Conservation (phyloP, 2,797 vertebrate genomes). For the Buphagus erythrorhynchus region DNA sequence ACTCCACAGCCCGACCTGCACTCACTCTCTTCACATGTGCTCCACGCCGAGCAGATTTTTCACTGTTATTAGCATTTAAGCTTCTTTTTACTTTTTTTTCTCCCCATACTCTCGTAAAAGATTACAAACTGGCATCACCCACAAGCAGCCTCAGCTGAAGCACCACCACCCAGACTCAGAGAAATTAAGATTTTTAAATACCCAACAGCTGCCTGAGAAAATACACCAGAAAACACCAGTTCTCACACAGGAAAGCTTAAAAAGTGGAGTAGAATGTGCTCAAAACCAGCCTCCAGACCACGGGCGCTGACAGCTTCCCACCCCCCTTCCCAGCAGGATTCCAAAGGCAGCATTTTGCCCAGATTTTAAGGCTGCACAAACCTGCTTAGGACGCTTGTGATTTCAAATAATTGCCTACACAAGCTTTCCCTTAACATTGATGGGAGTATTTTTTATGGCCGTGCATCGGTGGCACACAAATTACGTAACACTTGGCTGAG, state of each 20-base stretch:
- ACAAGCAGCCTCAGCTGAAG: not conserved
- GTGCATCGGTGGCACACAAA: constrained; percentile 25
- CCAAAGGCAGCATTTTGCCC: not conserved
- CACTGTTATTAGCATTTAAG: constrained; percentile 10
- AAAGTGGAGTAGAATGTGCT: not conserved
- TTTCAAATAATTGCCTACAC: not conserved
- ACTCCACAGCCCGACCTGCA: not conserved
- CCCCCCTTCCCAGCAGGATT: not conserved
- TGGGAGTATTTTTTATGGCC: not conserved
- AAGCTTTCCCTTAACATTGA: not conserved
- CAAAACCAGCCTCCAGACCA: not conserved
- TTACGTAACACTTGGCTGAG: constrained; percentile 24
- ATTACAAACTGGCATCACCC: constrained; percentile 42
- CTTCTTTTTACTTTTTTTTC: not conserved
- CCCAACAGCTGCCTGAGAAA: not conserved
- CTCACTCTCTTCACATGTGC: not conserved
- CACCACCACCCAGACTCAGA: not conserved
- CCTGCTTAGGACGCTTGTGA: not conserved
- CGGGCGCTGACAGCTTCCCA: not conserved
- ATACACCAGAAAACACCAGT: not conserved
- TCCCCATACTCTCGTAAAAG: not conserved
- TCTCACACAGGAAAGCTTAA: not conserved
- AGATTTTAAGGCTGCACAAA: not conserved
- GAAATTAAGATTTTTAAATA: not conserved
- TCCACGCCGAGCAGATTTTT: not conserved